Evolutionary conservation across 2,797 vertebrate species (phyloP).

Genomic region (Anguilla marmorata): DNA sequence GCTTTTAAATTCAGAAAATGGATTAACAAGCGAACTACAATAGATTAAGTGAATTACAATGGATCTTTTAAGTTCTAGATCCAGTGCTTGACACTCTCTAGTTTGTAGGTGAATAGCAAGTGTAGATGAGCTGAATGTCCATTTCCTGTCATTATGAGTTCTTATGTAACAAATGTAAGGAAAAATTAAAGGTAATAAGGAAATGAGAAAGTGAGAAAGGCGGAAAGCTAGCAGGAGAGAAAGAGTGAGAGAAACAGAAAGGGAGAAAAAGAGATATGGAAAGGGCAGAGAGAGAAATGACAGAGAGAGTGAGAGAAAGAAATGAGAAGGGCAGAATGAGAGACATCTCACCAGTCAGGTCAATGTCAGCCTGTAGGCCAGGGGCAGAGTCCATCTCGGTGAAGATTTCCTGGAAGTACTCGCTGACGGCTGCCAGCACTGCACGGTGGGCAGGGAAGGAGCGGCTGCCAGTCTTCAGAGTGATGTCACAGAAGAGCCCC

Average conservation of each 20-base stretch:
- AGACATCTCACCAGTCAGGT: conserved; percentile 71
- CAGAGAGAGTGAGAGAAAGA: conserved; percentile 3
- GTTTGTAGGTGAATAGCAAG: too few relatives aligned
- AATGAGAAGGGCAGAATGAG: conserved; percentile 36
- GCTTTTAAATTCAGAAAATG: too few relatives aligned
- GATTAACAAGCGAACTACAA: too few relatives aligned
- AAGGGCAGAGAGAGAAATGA: conserved; percentile 36
- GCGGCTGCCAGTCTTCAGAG: conserved; percentile 67
- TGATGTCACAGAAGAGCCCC: conserved; percentile 80
- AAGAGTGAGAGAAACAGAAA: not conserved
- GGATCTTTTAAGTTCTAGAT: too few relatives aligned
- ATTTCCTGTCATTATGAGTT: too few relatives aligned
- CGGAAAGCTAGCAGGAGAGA: not conserved
- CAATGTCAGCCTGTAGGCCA: conserved; percentile 67
- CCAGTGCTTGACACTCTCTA: too few relatives aligned
- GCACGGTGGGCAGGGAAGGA: conserved; percentile 76
- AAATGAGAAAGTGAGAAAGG: not conserved
- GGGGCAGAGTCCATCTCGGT: conserved; percentile 69
- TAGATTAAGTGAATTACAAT: too few relatives aligned
- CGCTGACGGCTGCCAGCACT: conserved; percentile 78
- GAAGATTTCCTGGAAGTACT: conserved; percentile 81
- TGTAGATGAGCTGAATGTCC: too few relatives aligned
- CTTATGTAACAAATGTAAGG: too few relatives aligned
- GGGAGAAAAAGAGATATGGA: conserved; percentile 22
- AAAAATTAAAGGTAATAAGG: not conserved